Evolutionary conservation across 2,113 vertebrate genomes (phyloP).

Genomic region (Chauna torquata): DNA sequence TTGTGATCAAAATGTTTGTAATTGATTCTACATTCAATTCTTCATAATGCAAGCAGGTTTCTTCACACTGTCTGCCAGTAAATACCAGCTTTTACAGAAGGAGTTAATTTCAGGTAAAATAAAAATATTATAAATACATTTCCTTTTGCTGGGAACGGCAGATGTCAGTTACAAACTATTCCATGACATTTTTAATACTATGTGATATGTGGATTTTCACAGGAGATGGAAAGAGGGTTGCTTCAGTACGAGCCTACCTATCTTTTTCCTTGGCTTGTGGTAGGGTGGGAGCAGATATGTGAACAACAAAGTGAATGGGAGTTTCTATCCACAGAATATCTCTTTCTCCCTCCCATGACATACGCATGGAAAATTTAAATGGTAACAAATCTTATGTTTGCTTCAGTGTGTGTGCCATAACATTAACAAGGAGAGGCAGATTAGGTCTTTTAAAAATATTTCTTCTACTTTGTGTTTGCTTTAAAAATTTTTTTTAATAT

Average conservation of each 20-base stretch:
- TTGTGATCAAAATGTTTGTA: background rate
- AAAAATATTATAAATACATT: background rate
- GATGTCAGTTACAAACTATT: background rate
- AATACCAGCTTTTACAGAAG: background rate
- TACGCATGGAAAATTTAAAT: background rate
- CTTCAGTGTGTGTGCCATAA: background rate
- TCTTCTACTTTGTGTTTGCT: background rate
- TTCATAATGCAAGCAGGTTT: background rate
- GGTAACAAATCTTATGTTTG: background rate
- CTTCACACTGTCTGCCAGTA: background rate
- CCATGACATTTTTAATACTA: background rate
- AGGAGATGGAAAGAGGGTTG: background rate
- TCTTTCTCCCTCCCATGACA: background rate
- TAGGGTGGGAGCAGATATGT: background rate
- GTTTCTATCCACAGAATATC: background rate
- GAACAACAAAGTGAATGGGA: background rate
- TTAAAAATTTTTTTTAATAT: slow-evolving; percentile 46
- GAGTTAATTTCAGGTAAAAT: background rate
- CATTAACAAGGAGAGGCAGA: background rate
- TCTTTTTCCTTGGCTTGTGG: background rate
- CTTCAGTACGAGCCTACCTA: background rate
- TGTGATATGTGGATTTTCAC: background rate
- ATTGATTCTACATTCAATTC: background rate
- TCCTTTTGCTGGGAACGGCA: background rate
- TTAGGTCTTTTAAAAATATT: background rate